Percentiles rank a stretch among this genome's conserved stretches.
These are phyloP conservation scores for Dorcus hopei DNA, from an alignment of 2,888 invertebrate genomes.

Conservation along the genomic window DNA sequence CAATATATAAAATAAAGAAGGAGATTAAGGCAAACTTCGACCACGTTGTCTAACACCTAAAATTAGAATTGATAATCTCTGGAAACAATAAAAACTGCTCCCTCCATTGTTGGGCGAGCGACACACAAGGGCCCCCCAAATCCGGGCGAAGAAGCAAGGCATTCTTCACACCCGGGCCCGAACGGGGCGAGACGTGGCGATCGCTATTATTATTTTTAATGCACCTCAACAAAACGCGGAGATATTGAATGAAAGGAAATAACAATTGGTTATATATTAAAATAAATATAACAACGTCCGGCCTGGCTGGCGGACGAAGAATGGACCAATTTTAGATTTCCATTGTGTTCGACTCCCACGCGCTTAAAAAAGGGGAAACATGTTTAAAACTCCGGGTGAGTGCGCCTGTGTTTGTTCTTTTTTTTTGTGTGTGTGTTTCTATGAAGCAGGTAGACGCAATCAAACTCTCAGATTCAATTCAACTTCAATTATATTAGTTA, in stretches of 20 bases:
- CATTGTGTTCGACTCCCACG: conserved; percentile 18
- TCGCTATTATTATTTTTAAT: conserved; percentile 1
- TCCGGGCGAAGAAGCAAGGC: too few species aligned
- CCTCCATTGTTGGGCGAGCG: background rate
- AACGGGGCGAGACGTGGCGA: too few species aligned
- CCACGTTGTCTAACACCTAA: background rate
- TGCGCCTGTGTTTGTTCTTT: background rate
- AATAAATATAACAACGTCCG: conserved; percentile 23
- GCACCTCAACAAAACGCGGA: background rate
- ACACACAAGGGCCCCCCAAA: background rate
- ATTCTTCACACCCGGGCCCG: too few species aligned
- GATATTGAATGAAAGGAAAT: conserved; percentile 3
- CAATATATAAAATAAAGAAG: too few species aligned
- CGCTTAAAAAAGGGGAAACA: conserved; percentile 2
- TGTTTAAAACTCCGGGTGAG: background rate
- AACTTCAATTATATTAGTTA: too few species aligned
- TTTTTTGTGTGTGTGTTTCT: background rate
- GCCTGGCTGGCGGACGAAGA: conserved; percentile 7
- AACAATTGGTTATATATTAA: conserved; percentile 26
- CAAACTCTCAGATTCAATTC: background rate
- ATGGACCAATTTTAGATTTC: conserved; percentile 20
- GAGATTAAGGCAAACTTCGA: too few species aligned
- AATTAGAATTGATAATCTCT: background rate
- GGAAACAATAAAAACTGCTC: background rate
- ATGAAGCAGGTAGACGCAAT: background rate